Conservation (phyloP, 2,888 invertebrate genomes). For the Strigamia transsilvanica region DNA sequence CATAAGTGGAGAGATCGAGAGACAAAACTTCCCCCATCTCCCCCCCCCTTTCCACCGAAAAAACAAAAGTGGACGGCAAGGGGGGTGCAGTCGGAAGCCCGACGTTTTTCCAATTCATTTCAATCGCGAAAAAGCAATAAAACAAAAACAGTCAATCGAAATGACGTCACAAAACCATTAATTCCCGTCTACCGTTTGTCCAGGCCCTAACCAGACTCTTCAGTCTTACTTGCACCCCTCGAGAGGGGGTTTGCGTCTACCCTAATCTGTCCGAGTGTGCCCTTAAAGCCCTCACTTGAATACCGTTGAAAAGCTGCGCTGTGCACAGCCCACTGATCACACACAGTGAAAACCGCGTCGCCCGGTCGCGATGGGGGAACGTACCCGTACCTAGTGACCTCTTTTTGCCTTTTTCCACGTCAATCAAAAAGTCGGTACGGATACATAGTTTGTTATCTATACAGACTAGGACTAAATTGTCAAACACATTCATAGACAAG, state of each 20-base stretch:
- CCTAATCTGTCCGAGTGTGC: slow-evolving; percentile 25
- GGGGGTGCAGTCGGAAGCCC: neutral
- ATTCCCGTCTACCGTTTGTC: neutral
- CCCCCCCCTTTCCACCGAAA: neutral
- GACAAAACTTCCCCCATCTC: neutral
- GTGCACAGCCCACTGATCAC: slow-evolving; percentile 45
- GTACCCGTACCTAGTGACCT: slow-evolving; percentile 22
- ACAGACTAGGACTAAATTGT: too few species aligned
- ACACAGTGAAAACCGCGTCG: slow-evolving; percentile 10
- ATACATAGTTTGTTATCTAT: too few species aligned
- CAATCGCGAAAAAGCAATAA: neutral
- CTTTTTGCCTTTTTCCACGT: neutral
- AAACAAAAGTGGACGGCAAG: neutral
- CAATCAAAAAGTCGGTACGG: neutral
- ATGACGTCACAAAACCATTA: neutral
- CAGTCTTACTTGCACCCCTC: neutral
- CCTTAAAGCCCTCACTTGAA: slow-evolving; percentile 43
- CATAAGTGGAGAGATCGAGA: slow-evolving; percentile 10
- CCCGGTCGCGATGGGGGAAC: slow-evolving; percentile 27
- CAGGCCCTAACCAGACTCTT: neutral
- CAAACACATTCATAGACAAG: too few species aligned
- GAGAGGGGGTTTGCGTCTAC: slow-evolving; percentile 4
- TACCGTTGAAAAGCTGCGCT: slow-evolving; percentile 31
- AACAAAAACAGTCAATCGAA: neutral
- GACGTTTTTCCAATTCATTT: neutral